A percentile compares a stretch with the other conserved stretches of the same genome.
Conservation (phyloP, 1,140 invertebrate genomes). For the Calephelis virginiensis region DNA sequence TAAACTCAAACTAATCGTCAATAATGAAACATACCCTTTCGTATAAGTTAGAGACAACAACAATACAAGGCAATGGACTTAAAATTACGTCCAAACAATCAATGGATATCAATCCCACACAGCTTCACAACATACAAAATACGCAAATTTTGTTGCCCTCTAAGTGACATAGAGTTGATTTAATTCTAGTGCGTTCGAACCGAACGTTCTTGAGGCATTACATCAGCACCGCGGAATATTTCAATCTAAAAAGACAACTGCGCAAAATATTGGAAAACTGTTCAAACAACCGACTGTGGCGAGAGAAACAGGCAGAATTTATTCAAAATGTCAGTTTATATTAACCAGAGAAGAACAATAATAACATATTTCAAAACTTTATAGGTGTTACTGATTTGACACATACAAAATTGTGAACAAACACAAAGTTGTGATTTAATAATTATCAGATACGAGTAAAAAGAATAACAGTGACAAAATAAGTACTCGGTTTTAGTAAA, state of each 20-base stretch:
- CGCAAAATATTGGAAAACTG: slow-evolving; percentile 65
- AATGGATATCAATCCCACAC: not conserved
- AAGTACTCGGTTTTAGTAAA: too few species aligned
- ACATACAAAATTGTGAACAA: too few species aligned
- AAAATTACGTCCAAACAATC: not conserved
- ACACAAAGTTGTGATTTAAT: too few species aligned
- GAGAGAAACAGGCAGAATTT: slow-evolving; percentile 41
- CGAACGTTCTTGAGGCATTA: slow-evolving; percentile 39
- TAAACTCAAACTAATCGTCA: too few species aligned
- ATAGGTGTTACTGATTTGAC: too few species aligned
- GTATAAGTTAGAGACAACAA: too few species aligned
- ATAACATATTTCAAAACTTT: not conserved
- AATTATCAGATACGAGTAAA: too few species aligned
- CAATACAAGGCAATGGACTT: not conserved
- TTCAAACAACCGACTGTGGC: slow-evolving; percentile 53
- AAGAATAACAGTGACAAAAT: too few species aligned
- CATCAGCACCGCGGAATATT: slow-evolving; percentile 42
- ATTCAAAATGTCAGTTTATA: not conserved
- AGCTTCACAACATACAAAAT: not conserved
- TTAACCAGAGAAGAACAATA: not conserved
- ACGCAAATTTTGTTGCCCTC: slow-evolving; percentile 11
- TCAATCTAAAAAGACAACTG: slow-evolving; percentile 42
- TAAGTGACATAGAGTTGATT: slow-evolving; percentile 14
- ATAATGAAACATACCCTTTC: too few species aligned
- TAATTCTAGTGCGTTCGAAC: slow-evolving; percentile 17